These are phyloP conservation scores for Eufriesea mexicana DNA, from an alignment of 1,140 invertebrate species.

Conservation along the genomic window DNA sequence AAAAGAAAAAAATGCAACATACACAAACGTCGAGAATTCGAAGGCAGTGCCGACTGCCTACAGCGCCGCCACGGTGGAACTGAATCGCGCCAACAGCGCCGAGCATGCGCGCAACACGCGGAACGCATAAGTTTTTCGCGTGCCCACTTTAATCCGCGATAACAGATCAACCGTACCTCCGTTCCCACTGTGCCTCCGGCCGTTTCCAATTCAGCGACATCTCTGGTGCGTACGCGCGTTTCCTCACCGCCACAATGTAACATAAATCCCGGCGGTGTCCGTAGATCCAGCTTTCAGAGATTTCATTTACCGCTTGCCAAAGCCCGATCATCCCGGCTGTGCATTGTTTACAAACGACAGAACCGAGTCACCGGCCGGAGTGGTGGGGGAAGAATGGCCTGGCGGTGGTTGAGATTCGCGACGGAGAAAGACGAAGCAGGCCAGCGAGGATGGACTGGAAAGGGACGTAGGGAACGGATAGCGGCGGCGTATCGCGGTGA, in stretches of 20 bases:
- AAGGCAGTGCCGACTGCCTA: too few species aligned
- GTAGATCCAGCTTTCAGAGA: slow-evolving; percentile 1
- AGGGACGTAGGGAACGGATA: not conserved
- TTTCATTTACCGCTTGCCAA: slow-evolving; percentile 3
- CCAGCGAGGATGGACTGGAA: not conserved
- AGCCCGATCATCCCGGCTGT: not conserved
- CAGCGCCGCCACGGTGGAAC: too few species aligned
- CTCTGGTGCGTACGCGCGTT: not conserved
- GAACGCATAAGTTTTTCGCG: not conserved
- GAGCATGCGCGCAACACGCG: not conserved
- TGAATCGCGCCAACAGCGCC: too few species aligned
- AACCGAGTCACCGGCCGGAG: not conserved
- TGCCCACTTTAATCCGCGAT: not conserved
- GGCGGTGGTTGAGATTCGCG: not conserved
- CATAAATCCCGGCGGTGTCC: not conserved
- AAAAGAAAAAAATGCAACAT: not conserved
- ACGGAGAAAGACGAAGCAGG: too few species aligned
- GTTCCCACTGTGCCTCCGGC: too few species aligned
- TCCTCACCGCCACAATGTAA: not conserved
- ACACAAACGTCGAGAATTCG: too few species aligned
- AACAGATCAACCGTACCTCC: not conserved
- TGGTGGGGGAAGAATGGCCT: too few species aligned
- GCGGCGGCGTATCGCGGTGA: slow-evolving; percentile 38
- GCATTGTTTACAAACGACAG: slow-evolving; percentile 31
- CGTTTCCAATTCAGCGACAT: not conserved